phyloP scores from a whole-genome alignment of 2,888 invertebrate species.

The Spatulosminthurus flaviceps region DNA sequence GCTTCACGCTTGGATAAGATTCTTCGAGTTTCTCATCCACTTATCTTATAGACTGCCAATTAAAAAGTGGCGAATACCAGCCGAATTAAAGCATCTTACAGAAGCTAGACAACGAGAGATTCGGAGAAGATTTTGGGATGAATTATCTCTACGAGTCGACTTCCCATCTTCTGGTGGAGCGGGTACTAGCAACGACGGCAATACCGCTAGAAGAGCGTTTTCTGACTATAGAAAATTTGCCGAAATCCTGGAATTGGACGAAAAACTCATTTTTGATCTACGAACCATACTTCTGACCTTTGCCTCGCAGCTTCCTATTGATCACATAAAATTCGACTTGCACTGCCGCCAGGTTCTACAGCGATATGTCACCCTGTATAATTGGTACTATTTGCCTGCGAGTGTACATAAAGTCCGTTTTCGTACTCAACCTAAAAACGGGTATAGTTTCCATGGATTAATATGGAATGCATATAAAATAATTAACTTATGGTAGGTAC shows the following conservation, averaged over 20 bases:
- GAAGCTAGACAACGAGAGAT: not conserved
- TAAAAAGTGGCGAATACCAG: not conserved
- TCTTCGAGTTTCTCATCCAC: slow-evolving; percentile 31
- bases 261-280: not conserved
- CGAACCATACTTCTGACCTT: not conserved
- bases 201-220: slow-evolving; percentile 29
- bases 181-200: slow-evolving; percentile 28
- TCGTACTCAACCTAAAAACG: too few species aligned
- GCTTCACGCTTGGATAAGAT: slow-evolving; percentile 35
- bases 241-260: slow-evolving; percentile 11
- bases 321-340: not conserved
- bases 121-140: not conserved
- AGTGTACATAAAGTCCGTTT: slow-evolving; percentile 39
- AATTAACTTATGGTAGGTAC: not conserved
- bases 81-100: not conserved
- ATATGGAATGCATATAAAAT: not conserved
- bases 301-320: slow-evolving; percentile 3
- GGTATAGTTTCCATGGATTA: not conserved
- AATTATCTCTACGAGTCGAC: slow-evolving; percentile 20
- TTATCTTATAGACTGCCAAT: slow-evolving; percentile 22
- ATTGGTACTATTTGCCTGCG: slow-evolving; percentile 18
- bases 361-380: not conserved
- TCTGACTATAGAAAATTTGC: not conserved
- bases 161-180: not conserved
- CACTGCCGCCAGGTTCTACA: not conserved